Percentiles rank a stretch among this genome's conserved stretches.
phyloP scores from a whole-genome alignment of 2,113 vertebrate genomes.

The Ophiodon elongatus region DNA sequence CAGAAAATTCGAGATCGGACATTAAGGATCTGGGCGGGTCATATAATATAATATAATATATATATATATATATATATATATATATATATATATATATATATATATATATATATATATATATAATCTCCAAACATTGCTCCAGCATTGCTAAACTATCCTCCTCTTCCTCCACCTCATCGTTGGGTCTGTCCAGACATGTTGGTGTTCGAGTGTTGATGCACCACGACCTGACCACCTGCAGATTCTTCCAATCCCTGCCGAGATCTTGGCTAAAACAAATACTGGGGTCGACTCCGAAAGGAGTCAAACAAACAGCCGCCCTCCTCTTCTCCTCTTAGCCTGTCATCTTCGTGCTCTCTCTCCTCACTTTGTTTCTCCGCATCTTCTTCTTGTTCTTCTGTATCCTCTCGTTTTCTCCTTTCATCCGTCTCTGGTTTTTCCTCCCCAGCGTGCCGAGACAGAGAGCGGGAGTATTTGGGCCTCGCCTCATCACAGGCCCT shows the following conservation, averaged over 20 bases:
- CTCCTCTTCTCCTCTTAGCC: not conserved
- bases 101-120: too few relatives aligned
- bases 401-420: conserved; percentile 18
- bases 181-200: conserved; percentile 81
- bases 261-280: conserved; percentile 74
- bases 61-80: too few relatives aligned
- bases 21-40: not conserved
- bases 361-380: conserved; percentile 30
- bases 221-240: conserved; percentile 87
- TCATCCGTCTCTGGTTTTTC: conserved; percentile 81
- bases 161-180: conserved; percentile 58
- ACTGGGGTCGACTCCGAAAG: conserved; percentile 36
- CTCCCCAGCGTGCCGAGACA: conserved; percentile 82
- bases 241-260: conserved; percentile 83
- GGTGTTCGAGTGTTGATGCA: conserved; percentile 87
- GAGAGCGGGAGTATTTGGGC: conserved; percentile 81
- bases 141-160: conserved; percentile 7
- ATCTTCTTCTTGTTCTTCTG: conserved; percentile 9
- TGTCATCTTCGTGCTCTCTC: conserved; percentile 30
- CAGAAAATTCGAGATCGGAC: conserved; percentile 8
- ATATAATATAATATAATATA: too few relatives aligned
- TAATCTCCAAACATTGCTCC: conserved; percentile 13
- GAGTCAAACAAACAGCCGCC: not conserved
- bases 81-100: too few relatives aligned
- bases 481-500: conserved; percentile 71